These are phyloP conservation scores for Siphonodentalium dalli DNA, from an alignment of 2,888 invertebrate genomes.

Conservation along the genomic window DNA sequence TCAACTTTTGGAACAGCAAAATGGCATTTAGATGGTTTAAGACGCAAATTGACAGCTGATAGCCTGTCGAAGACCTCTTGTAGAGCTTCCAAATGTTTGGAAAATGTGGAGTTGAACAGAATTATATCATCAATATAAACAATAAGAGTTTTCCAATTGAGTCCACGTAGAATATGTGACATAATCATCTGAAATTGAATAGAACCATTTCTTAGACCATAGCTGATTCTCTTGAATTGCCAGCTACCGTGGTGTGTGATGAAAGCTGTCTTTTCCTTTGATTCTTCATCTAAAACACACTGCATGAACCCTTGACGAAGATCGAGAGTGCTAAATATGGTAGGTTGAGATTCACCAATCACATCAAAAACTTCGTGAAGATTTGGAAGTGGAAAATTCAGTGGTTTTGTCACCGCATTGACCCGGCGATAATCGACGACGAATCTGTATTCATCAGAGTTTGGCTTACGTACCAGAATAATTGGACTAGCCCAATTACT, in stretches of 20 bases:
- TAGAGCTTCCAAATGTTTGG: slow-evolving; percentile 31
- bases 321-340: too few species aligned
- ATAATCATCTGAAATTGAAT: slow-evolving; percentile 30
- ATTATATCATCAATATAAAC: slow-evolving; percentile 35
- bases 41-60: slow-evolving; percentile 6
- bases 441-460: too few species aligned
- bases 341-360: too few species aligned
- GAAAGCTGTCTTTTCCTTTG: slow-evolving; percentile 34
- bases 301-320: too few species aligned
- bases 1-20: slow-evolving; percentile 11
- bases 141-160: slow-evolving; percentile 34
- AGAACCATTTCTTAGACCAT: slow-evolving; percentile 30
- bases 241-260: slow-evolving; percentile 29
- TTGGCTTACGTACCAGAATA: too few species aligned
- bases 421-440: too few species aligned
- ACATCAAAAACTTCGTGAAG: too few species aligned
- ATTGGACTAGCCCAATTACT: too few species aligned
- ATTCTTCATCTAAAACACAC: slow-evolving; percentile 10
- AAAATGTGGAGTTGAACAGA: slow-evolving; percentile 29
- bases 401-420: too few species aligned
- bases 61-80: slow-evolving; percentile 13
- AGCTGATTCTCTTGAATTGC: slow-evolving; percentile 23
- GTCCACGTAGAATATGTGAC: slow-evolving; percentile 28
- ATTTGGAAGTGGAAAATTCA: too few species aligned
- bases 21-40: slow-evolving; percentile 20